Evolutionary conservation across 1,140 invertebrate species (phyloP), one percentile per base, ranked within the genome.

Genomic region (Linepithema humile): DNA sequence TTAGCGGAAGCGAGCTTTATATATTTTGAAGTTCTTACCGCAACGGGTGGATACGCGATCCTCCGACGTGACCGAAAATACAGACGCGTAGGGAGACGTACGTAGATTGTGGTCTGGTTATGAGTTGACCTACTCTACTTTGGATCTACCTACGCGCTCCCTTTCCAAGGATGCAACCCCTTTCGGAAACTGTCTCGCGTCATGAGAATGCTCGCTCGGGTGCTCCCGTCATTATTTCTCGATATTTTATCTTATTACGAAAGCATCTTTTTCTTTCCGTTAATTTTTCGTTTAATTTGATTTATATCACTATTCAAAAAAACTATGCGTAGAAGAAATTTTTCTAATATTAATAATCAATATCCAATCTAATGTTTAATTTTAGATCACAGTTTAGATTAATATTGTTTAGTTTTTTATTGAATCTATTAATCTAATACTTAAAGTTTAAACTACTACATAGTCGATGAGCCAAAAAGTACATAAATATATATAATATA

Each of bases 81-180:
- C 45, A 45, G 53, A 53, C 64, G 82, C 50, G 74, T 48, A 53
- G 45, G 38, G 80, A 75, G 85, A 85, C 59, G 45, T 74, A 32
- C 7, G 82, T 77, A 48, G 86, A 78, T 50, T 64, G 77, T 69
- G 57, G 87, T 85, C 84, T 74, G 83, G 77, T 85, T 88, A 88
- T 75, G 85, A 75, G 72, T 67, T 88, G 87, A 88, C 86, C 86
- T 85, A 88, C 78, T 85, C 87, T 26, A 88, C 86, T 88, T 88
- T 35, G 67, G 45, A 55, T 73, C 83, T 74, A 75, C 65, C 67
- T 67, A 78, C 67, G 64, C 70, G 75, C 67, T 50, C 59, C 57
- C 48, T 83, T 88, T 72, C 82, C 53, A 32, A 45, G 48, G 55
- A 67, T 60, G 32, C 74, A 80, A 38, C 53, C 23, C 74, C 50